Evolutionary conservation across 1,140 invertebrate species (phyloP).

Genomic region (Macrostomum lignano): DNA sequence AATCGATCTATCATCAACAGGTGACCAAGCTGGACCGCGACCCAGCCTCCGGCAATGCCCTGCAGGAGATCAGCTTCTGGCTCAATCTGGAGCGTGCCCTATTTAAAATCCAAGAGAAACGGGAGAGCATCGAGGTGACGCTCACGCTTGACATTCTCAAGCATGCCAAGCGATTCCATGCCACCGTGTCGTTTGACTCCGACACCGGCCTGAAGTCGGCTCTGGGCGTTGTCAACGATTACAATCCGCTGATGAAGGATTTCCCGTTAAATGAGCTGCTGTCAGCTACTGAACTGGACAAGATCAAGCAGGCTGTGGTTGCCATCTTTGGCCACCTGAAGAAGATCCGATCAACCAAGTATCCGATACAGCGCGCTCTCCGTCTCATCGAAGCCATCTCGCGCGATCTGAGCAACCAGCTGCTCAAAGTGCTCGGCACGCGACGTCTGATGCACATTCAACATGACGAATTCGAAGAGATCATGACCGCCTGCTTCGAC

Average conservation of each 20-base stretch:
- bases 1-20: too few species aligned
- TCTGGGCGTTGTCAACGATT: slow-evolving; percentile 81
- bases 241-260: slow-evolving; percentile 95
- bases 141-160: slow-evolving; percentile 83
- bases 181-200: slow-evolving; percentile 88
- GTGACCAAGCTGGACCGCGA: slow-evolving; percentile 60
- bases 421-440: slow-evolving; percentile 69
- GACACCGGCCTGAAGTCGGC: slow-evolving; percentile 88
- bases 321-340: slow-evolving; percentile 74
- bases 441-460: slow-evolving; percentile 86
- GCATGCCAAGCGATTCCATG: slow-evolving; percentile 90
- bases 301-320: slow-evolving; percentile 51
- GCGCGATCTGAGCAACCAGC: slow-evolving; percentile 60
- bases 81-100: slow-evolving; percentile 86
- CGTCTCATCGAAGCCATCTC: slow-evolving; percentile 87
- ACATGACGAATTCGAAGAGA: slow-evolving; percentile 88
- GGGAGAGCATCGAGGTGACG: slow-evolving; percentile 65
- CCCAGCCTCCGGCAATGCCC: slow-evolving; percentile 77
- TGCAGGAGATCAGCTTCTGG: slow-evolving; percentile 95
- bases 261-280: slow-evolving; percentile 91
- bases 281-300: slow-evolving; percentile 73
- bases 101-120: slow-evolving; percentile 77
- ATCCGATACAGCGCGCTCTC: slow-evolving; percentile 70
- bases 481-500: slow-evolving; percentile 76
- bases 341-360: slow-evolving; percentile 86